Percentiles rank a stretch among this genome's conserved stretches.
These are phyloP conservation scores for Gephyroberyx darwinii DNA, from an alignment of 2,797 vertebrate genomes.

Conservation along the genomic window DNA sequence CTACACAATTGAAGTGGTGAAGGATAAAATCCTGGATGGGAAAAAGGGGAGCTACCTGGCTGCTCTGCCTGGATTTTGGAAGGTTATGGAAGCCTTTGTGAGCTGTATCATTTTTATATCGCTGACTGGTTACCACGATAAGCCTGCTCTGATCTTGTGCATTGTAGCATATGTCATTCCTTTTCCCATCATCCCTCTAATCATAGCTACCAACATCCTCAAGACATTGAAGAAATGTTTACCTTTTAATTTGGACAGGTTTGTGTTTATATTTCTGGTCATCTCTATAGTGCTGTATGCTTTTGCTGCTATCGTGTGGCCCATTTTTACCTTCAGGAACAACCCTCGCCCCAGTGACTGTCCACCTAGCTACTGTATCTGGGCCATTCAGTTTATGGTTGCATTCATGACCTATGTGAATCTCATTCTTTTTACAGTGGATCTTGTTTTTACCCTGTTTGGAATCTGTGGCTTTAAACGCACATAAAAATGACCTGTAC, in stretches of 20 bases:
- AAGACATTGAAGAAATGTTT: slow-evolving; percentile 77
- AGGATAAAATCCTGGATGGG: slow-evolving; percentile 72
- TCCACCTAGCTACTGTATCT: slow-evolving; percentile 56
- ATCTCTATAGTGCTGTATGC: slow-evolving; percentile 82
- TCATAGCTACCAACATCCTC: slow-evolving; percentile 83
- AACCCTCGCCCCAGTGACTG: slow-evolving; percentile 54
- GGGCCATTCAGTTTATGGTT: slow-evolving; percentile 82
- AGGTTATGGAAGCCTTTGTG: slow-evolving; percentile 85
- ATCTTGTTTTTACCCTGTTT: slow-evolving; percentile 82
- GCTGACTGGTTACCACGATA: slow-evolving; percentile 64
- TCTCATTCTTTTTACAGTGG: slow-evolving; percentile 82
- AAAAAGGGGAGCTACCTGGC: slow-evolving; percentile 81
- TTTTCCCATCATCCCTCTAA: slow-evolving; percentile 82
- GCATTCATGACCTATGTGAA: slow-evolving; percentile 85
- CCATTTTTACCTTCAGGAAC: slow-evolving; percentile 77
- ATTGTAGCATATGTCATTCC: slow-evolving; percentile 83
- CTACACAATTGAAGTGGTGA: slow-evolving; percentile 79
- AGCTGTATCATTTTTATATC: slow-evolving; percentile 86
- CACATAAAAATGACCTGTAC: slow-evolving; percentile 25
- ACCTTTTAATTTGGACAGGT: slow-evolving; percentile 79
- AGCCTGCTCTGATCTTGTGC: slow-evolving; percentile 73
- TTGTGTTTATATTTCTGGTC: slow-evolving; percentile 80
- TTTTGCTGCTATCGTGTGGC: slow-evolving; percentile 81
- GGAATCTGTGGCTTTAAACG: slow-evolving; percentile 74
- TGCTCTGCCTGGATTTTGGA: slow-evolving; percentile 83